phyloP scores from a whole-genome alignment of 2,113 vertebrate genomes.

The Bufo bufo region DNA sequence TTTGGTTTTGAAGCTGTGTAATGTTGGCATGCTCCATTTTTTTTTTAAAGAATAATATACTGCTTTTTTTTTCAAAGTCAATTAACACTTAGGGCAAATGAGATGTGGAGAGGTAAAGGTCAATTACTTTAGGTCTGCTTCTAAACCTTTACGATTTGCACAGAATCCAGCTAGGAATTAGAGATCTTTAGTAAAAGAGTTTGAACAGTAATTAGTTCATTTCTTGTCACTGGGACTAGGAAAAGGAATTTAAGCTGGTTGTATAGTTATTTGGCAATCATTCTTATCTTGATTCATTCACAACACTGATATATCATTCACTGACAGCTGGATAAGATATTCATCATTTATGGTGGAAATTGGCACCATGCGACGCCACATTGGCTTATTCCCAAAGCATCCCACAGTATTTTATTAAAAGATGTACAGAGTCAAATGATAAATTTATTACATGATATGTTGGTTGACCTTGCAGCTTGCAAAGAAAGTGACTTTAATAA shows the following conservation, averaged over 20 bases:
- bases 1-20: constrained; percentile 74
- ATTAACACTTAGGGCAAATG: constrained; percentile 80
- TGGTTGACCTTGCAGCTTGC: neutral
- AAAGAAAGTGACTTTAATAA: neutral
- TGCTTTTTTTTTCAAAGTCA: constrained; percentile 82
- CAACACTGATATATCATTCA: neutral
- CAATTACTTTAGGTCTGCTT: constrained; percentile 73
- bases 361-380: neutral
- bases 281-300: neutral
- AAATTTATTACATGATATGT: neutral
- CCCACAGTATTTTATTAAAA: neutral
- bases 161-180: constrained; percentile 69
- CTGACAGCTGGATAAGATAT: neutral
- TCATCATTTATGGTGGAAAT: neutral
- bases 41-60: constrained; percentile 76
- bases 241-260: constrained; percentile 67
- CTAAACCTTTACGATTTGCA: constrained; percentile 70
- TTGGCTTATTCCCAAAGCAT: neutral
- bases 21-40: constrained; percentile 71
- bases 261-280: constrained; percentile 64
- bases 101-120: constrained; percentile 76
- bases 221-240: constrained; percentile 69
- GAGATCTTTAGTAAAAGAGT: constrained; percentile 68
- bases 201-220: constrained; percentile 74
- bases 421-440: neutral